These are phyloP conservation scores for Nemoura dubitans DNA, from an alignment of 2,888 invertebrate genomes.

Conservation along the genomic window DNA sequence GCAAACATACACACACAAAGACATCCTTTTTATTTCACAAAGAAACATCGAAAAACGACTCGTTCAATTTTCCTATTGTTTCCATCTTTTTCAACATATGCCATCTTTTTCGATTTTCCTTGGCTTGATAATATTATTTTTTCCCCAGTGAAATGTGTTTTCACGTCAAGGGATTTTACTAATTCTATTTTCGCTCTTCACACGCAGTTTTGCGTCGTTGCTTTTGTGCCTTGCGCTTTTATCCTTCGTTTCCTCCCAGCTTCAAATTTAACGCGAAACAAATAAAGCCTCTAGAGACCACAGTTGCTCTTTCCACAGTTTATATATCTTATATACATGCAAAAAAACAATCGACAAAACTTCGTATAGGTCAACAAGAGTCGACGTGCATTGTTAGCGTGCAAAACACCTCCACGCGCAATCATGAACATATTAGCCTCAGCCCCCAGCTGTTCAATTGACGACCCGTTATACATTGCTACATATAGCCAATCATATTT, in stretches of 20 bases:
- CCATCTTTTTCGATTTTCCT: conserved; percentile 44
- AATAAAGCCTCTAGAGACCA: neutral
- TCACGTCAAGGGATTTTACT: conserved; percentile 45
- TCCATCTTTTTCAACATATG: conserved; percentile 36
- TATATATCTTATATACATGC: neutral
- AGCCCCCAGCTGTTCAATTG: too few relatives aligned
- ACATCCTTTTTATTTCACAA: conserved; percentile 39
- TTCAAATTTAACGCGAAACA: neutral
- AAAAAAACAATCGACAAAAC: too few relatives aligned
- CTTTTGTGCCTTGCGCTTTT: neutral
- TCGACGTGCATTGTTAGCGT: too few relatives aligned
- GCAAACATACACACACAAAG: conserved; percentile 34
- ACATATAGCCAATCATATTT: too few relatives aligned
- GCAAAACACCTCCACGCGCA: too few relatives aligned
- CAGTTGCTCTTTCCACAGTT: neutral
- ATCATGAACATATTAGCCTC: too few relatives aligned
- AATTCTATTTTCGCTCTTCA: conserved; percentile 43
- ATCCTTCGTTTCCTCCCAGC: neutral
- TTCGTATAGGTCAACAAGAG: too few relatives aligned
- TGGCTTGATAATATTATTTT: conserved; percentile 41
- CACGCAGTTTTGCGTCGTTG: conserved; percentile 1
- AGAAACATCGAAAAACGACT: conserved; percentile 43
- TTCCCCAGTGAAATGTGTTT: conserved; percentile 24
- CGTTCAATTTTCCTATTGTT: conserved; percentile 40
- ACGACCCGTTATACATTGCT: too few relatives aligned